phyloP scores from a whole-genome alignment of 2,113 vertebrate species.

The Ameiurus melas region DNA sequence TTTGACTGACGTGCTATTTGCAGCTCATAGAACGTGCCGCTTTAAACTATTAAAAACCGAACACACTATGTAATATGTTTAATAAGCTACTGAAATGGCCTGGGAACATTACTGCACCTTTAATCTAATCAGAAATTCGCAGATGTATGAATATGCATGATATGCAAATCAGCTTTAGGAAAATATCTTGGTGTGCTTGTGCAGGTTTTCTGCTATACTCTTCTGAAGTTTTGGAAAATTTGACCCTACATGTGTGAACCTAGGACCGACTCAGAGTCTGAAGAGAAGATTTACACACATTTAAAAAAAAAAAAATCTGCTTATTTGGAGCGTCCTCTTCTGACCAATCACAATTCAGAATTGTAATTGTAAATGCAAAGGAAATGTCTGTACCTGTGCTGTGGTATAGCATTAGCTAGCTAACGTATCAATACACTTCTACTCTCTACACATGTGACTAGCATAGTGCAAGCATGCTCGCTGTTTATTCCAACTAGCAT shows the following conservation, averaged over 20 bases:
- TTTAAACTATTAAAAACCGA: neutral
- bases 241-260: neutral
- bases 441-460: neutral
- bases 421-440: neutral
- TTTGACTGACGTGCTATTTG: neutral
- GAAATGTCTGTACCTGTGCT: too few species aligned
- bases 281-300: neutral
- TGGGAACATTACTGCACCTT: neutral
- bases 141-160: neutral
- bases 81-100: neutral
- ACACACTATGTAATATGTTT: neutral
- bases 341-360: neutral
- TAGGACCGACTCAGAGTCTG: neutral
- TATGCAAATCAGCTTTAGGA: neutral
- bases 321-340: neutral
- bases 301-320: too few species aligned
- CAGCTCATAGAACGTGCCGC: neutral
- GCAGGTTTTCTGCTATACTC: neutral
- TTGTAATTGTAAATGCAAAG: neutral
- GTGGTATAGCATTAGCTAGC: too few species aligned
- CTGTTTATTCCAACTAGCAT: too few species aligned
- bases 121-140: neutral
- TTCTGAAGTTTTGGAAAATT: neutral
- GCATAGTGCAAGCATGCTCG: neutral
- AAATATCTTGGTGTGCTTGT: neutral